Evolutionary conservation across 2,888 invertebrate species (phyloP).

Genomic region (Odontomyia ornata): DNA sequence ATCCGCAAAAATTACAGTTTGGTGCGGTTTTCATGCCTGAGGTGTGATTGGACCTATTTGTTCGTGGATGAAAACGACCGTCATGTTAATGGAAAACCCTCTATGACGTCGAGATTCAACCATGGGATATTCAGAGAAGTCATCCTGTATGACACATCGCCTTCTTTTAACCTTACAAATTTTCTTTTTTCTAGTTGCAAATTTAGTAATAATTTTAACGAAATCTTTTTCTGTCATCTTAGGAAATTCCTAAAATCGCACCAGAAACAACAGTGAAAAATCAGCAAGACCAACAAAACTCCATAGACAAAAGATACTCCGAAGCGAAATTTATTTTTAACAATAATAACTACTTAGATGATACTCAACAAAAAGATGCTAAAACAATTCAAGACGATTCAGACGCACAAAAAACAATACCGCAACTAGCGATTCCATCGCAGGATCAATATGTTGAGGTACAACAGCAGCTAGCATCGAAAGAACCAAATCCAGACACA

Average conservation of each 20-base stretch:
- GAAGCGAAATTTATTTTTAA: constrained; percentile 24
- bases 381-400: not conserved
- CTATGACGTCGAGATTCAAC: no score
- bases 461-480: constrained; percentile 11
- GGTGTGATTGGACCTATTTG: no score
- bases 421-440: not conserved
- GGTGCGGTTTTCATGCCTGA: no score
- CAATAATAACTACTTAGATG: not conserved
- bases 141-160: no score
- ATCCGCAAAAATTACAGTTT: no score
- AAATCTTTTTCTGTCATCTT: not conserved
- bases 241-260: not conserved
- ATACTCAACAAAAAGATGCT: not conserved
- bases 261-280: constrained; percentile 25
- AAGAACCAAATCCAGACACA: constrained; percentile 25
- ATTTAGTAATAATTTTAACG: no score
- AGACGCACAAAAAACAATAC: constrained; percentile 26
- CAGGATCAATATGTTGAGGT: constrained; percentile 23
- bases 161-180: no score
- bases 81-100: no score
- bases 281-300: constrained; percentile 27
- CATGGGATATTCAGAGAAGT: no score
- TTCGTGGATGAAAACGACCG: no score
- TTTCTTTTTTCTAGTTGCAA: no score
- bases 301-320: not conserved